Evolutionary conservation across 2,888 invertebrate species (phyloP).

Genomic region (Eupithecia pulchellata): DNA sequence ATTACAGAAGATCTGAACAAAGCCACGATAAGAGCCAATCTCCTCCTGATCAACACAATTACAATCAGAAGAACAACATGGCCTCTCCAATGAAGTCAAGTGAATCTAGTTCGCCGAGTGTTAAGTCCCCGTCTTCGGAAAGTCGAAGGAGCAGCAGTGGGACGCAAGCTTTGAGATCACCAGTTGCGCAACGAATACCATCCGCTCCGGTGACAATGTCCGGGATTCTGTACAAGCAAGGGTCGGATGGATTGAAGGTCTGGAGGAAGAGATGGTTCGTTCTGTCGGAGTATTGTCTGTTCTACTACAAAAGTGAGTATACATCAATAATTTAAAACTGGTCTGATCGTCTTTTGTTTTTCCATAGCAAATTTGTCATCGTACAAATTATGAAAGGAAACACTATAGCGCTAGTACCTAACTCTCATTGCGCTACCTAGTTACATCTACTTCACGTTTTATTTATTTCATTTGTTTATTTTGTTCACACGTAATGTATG

Average conservation of each 20-base stretch:
- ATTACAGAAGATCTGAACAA: slow-evolving; percentile 66
- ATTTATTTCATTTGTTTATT: too few relatives aligned
- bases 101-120: slow-evolving; percentile 77
- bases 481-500: too few relatives aligned
- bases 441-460: too few relatives aligned
- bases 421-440: too few relatives aligned
- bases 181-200: slow-evolving; percentile 93
- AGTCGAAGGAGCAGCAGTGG: slow-evolving; percentile 81
- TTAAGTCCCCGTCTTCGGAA: slow-evolving; percentile 81
- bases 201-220: slow-evolving; percentile 93
- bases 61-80: slow-evolving; percentile 65
- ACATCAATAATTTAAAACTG: neutral
- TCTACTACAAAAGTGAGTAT: slow-evolving; percentile 95
- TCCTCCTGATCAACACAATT: slow-evolving; percentile 59
- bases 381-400: too few relatives aligned
- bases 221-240: slow-evolving; percentile 97
- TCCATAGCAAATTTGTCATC: too few relatives aligned
- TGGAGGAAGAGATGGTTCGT: slow-evolving; percentile 99
- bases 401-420: too few relatives aligned
- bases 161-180: slow-evolving; percentile 90
- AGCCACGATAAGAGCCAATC: slow-evolving; percentile 70
- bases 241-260: slow-evolving; percentile 95
- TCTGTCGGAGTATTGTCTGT: slow-evolving; percentile 95
- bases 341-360: neutral
- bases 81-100: slow-evolving; percentile 80